Evolutionary conservation across 1,140 invertebrate genomes (phyloP), one percentile per base, ranked within the genome.

Genomic region (Sarcophaga bullata): DNA sequence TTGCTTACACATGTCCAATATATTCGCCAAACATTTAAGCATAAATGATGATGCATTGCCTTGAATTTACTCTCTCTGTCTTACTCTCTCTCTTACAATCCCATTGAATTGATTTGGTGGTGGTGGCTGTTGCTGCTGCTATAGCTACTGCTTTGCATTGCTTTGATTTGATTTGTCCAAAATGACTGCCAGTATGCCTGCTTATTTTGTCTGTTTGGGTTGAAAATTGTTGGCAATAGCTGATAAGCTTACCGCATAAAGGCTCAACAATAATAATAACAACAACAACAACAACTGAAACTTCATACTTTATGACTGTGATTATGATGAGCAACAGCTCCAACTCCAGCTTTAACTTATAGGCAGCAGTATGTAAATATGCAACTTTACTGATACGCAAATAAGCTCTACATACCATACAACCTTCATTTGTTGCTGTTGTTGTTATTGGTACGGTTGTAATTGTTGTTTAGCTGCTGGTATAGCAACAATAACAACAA

Each of bases 1-100:
- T 68, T 68, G 62, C 62, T 68, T 68, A 68, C 62, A 68, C 62
- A 68, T 68, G 62, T 68, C 62, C 62, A 68, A 37, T 68, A 25
- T 19, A 58, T 68, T 68, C 19, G 25, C 25, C 25, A 68, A 68
- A 68, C 62, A 68, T 68, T 68, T 68, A 68, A 68, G 62, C 62
- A 68, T 68, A 68, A 68, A 68, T 68, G 62, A 68, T 68, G 62
- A 68, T 68, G 62, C 62, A 68, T 68, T n/a, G 62, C 1, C 25
- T 19, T 68, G 62, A 3, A 68, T 68, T 68, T 4, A 37, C 4
- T 37, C 25, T 4, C 25, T 37, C 25, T 37, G 1, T 37, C 25
- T 37, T 4, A 2, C 25, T 37, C 25, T 37, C 25, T 37, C 25
- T 37, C 62, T 68, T 19, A 68, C 62, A 68, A 17, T 1, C 62